Percentiles rank a stretch among this genome's conserved stretches.
These are phyloP conservation scores for Branchinecta sandiegonensis DNA, from an alignment of 2,888 invertebrate genomes.

Conservation along the genomic window DNA sequence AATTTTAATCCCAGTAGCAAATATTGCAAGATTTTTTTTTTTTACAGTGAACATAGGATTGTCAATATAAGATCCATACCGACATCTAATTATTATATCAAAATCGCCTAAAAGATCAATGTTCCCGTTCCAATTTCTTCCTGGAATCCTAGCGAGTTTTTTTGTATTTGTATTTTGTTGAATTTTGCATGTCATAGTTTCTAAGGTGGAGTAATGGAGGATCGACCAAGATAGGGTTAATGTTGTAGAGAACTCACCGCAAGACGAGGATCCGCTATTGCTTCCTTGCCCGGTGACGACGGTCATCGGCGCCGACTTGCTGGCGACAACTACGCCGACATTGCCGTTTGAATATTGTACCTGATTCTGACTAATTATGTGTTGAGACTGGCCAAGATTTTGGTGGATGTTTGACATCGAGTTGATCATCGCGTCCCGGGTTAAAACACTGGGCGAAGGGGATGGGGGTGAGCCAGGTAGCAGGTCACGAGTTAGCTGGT, in stretches of 20 bases:
- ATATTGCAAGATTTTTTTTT: too few relatives aligned
- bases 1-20: too few relatives aligned
- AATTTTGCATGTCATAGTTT: too few relatives aligned
- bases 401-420: slow-evolving; percentile 19
- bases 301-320: slow-evolving; percentile 10
- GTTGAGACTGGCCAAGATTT: background rate
- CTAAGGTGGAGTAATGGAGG: too few relatives aligned
- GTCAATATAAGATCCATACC: too few relatives aligned
- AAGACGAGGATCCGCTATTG: background rate
- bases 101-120: too few relatives aligned
- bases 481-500: slow-evolving; percentile 24
- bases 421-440: slow-evolving; percentile 23
- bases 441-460: slow-evolving; percentile 27
- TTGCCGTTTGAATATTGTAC: slow-evolving; percentile 11
- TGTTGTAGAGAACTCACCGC: background rate
- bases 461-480: slow-evolving; percentile 30
- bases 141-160: too few relatives aligned
- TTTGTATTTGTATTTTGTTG: too few relatives aligned
- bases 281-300: background rate
- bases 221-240: too few relatives aligned
- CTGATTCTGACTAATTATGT: slow-evolving; percentile 21
- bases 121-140: too few relatives aligned
- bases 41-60: too few relatives aligned
- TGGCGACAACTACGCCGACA: background rate
- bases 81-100: too few relatives aligned